A percentile compares a stretch with the other conserved stretches of the same genome.
phyloP scores from a whole-genome alignment of 2,888 invertebrate genomes.

The Eurois occulta region DNA sequence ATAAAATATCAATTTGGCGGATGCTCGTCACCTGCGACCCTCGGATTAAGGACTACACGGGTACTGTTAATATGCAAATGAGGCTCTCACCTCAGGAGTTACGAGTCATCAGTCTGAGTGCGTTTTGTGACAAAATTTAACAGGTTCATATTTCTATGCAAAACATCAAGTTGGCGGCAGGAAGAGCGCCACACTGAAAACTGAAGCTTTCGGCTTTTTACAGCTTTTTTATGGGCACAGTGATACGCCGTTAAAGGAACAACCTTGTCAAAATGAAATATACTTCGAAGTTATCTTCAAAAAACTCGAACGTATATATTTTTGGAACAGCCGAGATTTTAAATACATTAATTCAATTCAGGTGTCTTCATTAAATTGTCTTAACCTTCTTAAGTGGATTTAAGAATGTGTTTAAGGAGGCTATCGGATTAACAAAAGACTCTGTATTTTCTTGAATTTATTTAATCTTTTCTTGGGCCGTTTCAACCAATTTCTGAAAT shows the following conservation, averaged over 20 bases:
- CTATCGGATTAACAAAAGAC: conserved; percentile 39
- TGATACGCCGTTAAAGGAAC: conserved; percentile 51
- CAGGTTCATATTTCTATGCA: conserved; percentile 64
- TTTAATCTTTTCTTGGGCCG: background rate
- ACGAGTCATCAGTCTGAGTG: conserved; percentile 61
- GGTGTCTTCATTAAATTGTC: conserved; percentile 28
- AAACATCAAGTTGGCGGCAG: conserved; percentile 48
- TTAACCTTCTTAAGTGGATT: conserved; percentile 42
- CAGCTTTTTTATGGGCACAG: conserved; percentile 54
- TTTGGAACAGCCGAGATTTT: conserved; percentile 28
- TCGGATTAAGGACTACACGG: conserved; percentile 69
- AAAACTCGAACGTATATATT: conserved; percentile 30
- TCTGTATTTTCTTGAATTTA: conserved; percentile 18
- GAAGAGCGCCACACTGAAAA: conserved; percentile 39
- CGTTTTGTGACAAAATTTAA: conserved; percentile 68
- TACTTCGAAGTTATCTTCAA: conserved; percentile 31
- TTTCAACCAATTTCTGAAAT: background rate
- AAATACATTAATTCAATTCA: conserved; percentile 36
- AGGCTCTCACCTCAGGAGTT: conserved; percentile 64
- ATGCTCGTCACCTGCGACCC: conserved; percentile 73
- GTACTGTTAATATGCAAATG: conserved; percentile 74
- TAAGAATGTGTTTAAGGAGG: conserved; percentile 41
- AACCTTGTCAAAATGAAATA: conserved; percentile 53
- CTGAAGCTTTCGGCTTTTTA: conserved; percentile 56
- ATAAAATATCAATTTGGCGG: conserved; percentile 75